Evolutionary conservation across 2,888 invertebrate genomes (phyloP).

Genomic region (Melanostoma scalare): DNA sequence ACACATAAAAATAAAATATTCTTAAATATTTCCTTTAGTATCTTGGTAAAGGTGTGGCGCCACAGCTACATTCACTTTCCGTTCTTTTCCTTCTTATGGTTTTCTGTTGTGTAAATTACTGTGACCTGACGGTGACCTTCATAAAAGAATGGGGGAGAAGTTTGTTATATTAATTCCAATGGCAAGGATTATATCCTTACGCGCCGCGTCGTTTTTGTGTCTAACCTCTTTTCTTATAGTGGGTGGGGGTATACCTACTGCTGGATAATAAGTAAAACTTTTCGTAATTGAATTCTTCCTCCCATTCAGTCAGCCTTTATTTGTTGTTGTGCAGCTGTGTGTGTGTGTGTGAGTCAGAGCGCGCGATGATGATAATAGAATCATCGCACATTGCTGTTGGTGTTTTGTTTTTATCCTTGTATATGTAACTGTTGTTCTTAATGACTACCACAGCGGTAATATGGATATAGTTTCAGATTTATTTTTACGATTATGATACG

Average conservation of each 20-base stretch:
- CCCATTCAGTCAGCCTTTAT: slow-evolving; percentile 28
- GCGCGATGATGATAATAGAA: slow-evolving; percentile 46
- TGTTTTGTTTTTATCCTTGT: slow-evolving; percentile 29
- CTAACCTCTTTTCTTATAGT: slow-evolving; percentile 59
- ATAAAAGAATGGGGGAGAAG: slow-evolving; percentile 13
- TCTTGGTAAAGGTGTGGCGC: slow-evolving; percentile 58
- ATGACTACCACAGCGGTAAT: slow-evolving; percentile 63
- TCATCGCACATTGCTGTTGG: slow-evolving; percentile 40
- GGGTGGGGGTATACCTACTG: not conserved
- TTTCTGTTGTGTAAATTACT: slow-evolving; percentile 62
- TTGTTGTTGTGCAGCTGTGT: not conserved
- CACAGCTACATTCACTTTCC: slow-evolving; percentile 43
- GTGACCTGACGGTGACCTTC: slow-evolving; percentile 70
- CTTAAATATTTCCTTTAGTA: slow-evolving; percentile 55
- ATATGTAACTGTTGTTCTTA: slow-evolving; percentile 48
- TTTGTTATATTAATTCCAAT: slow-evolving; percentile 66
- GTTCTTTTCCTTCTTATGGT: slow-evolving; percentile 4
- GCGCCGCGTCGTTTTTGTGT: slow-evolving; percentile 36
- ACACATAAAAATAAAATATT: slow-evolving; percentile 57
- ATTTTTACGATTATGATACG: slow-evolving; percentile 50
- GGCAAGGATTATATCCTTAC: slow-evolving; percentile 64
- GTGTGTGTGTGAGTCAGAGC: not conserved
- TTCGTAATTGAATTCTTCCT: slow-evolving; percentile 70
- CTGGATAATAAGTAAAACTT: slow-evolving; percentile 67
- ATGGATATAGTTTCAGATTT: slow-evolving; percentile 68